phyloP scores from a whole-genome alignment of 2,113 vertebrate species.

The Hipposideros armiger region DNA sequence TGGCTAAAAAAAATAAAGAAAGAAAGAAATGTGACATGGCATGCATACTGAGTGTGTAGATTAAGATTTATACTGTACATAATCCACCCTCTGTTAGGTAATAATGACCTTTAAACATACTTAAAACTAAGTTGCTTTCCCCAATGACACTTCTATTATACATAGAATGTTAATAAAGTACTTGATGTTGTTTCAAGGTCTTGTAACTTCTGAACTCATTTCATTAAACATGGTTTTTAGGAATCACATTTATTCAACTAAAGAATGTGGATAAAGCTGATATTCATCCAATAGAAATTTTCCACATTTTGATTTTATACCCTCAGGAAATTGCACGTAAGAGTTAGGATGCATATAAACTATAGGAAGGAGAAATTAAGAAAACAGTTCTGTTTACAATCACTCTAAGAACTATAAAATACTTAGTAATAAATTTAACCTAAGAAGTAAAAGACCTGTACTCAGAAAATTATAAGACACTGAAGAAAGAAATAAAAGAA shows the following conservation, averaged over 20 bases:
- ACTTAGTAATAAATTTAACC: too few species aligned
- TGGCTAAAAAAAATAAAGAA: background rate
- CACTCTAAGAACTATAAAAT: too few species aligned
- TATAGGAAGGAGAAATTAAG: too few species aligned
- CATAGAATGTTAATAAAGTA: conserved; percentile 41
- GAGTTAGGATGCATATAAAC: background rate
- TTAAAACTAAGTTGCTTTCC: background rate
- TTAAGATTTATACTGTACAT: background rate
- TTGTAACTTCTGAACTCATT: conserved; percentile 45
- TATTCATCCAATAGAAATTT: conserved; percentile 10
- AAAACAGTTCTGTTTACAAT: too few species aligned
- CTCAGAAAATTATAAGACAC: too few species aligned
- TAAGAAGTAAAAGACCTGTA: too few species aligned
- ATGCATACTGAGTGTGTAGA: background rate
- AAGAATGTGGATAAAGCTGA: conserved; percentile 35
- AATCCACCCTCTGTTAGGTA: background rate
- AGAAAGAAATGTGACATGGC: background rate
- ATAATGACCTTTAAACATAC: conserved; percentile 7
- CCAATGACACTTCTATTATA: background rate
- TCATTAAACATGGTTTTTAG: conserved; percentile 6
- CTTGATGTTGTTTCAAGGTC: background rate
- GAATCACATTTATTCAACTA: conserved; percentile 48
- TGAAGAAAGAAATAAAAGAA: too few species aligned
- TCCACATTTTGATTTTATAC: conserved; percentile 33
- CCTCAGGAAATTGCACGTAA: conserved; percentile 19